phyloP scores from a whole-genome alignment of 2,888 invertebrate species.

The Tenthredo scrophulariae region DNA sequence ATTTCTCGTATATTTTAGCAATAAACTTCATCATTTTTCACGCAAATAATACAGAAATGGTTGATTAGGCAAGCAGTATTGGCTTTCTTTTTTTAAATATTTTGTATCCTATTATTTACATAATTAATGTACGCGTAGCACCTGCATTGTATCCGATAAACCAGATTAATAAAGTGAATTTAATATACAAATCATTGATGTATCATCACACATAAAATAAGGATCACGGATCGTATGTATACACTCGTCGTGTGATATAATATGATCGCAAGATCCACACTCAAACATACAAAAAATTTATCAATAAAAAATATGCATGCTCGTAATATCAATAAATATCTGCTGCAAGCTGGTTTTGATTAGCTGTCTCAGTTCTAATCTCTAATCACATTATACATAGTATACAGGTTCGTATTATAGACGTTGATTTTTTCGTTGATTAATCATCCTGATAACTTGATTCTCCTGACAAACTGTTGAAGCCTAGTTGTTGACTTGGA shows the following conservation, averaged over 20 bases:
- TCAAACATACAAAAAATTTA: background rate
- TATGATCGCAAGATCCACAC: no score
- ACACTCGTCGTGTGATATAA: no score
- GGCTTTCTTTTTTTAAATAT: background rate
- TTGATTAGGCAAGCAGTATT: background rate
- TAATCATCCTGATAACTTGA: constrained; percentile 13
- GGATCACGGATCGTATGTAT: no score
- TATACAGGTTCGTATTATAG: background rate
- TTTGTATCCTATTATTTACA: background rate
- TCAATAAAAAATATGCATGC: background rate
- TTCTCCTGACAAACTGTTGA: constrained; percentile 32
- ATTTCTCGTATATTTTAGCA: background rate
- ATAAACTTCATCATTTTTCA: background rate
- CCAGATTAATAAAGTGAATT: background rate
- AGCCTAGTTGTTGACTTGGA: constrained; percentile 55
- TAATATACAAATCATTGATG: background rate
- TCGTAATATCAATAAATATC: background rate
- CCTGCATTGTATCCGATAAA: background rate
- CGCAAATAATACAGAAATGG: background rate
- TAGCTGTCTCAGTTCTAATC: background rate
- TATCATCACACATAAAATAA: no score
- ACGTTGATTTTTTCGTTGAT: background rate
- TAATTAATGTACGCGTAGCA: background rate
- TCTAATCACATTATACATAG: background rate
- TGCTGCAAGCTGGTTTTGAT: background rate